Evolutionary conservation across 2,888 invertebrate species (phyloP), one percentile per base, ranked within the genome.

Genomic region (Leucophenga montana): DNA sequence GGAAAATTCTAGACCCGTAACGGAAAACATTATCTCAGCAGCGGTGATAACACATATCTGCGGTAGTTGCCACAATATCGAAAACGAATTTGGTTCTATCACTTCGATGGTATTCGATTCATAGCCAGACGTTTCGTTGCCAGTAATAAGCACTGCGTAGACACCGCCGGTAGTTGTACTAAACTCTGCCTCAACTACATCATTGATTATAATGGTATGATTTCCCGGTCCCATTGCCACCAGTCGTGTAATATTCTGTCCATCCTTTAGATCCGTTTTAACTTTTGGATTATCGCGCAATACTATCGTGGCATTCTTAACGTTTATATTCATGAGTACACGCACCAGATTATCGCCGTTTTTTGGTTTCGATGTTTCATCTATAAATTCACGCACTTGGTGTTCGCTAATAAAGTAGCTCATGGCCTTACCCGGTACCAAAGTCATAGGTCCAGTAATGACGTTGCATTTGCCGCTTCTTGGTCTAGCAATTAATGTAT

Each of bases 1-100:
- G 0, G 98, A 95, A 89, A 99, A 99, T 86, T 97, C 95, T 22
- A 99, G 90, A 0, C 98, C 98, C 0, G 98, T 98, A 31, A 99
- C 94, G 0, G 97, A 96, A 88, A 98, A 97, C 93, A 99, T 95
- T 54, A 99, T 95, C 89, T 99, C 99, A 0, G 94, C 98, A 82
- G 94, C 92, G 0, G 98, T 97, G 82, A 99, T 94, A 16, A 98
- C 90, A 64, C 98, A 89, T 86, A 97, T 98, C 87, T 99, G 99
- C 0, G 98, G 98, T 20, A 98, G 85, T 82, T 97, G 92, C 89
- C 89, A 89, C 4, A 95, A 86, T 84, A 98, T 95, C 80, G 95
- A 94, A 1, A 97, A 87, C 0, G 92, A 91, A 86, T 95, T 96
- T 0, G 94, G 91, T 1, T 91, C 89, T 0, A 94, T 93, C 46